Conservation (phyloP, 2,888 invertebrate genomes). For the Drosophila imparisetae region DNA sequence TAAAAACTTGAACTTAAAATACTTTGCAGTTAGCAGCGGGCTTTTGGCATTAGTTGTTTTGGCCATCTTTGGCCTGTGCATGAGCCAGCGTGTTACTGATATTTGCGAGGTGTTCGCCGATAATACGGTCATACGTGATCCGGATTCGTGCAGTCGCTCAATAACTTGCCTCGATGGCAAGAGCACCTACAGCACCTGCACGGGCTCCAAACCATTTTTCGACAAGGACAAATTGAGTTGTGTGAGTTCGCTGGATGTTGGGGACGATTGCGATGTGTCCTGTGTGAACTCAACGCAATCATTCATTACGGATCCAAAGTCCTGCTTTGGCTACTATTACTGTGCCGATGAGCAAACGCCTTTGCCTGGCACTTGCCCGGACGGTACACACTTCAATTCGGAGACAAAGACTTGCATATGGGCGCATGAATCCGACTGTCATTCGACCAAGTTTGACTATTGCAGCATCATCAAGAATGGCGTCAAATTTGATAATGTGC, state of each 20-base stretch:
- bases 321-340: constrained; percentile 72
- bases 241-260: constrained; percentile 23
- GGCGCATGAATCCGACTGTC: constrained; percentile 48
- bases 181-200: constrained; percentile 55
- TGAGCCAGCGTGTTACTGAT: constrained; percentile 47
- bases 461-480: constrained; percentile 69
- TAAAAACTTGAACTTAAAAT: not conserved
- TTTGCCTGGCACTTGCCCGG: constrained; percentile 56
- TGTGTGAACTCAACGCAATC: constrained; percentile 37
- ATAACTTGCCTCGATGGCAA: constrained; percentile 67
- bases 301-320: constrained; percentile 60
- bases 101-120: constrained; percentile 73
- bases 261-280: constrained; percentile 44
- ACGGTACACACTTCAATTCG: constrained; percentile 58
- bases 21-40: constrained; percentile 17
- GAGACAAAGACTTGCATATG: constrained; percentile 58
- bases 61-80: not conserved
- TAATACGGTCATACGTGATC: constrained; percentile 73
- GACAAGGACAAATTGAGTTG: constrained; percentile 58
- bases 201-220: constrained; percentile 57
- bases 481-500: constrained; percentile 60
- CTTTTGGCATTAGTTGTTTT: constrained; percentile 11
- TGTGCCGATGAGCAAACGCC: constrained; percentile 50
- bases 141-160: constrained; percentile 73
- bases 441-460: constrained; percentile 55